A percentile compares a stretch with the other conserved stretches of the same genome.
These are phyloP conservation scores for Drosophila saltans DNA, from an alignment of 1,140 invertebrate species.

Conservation along the genomic window DNA sequence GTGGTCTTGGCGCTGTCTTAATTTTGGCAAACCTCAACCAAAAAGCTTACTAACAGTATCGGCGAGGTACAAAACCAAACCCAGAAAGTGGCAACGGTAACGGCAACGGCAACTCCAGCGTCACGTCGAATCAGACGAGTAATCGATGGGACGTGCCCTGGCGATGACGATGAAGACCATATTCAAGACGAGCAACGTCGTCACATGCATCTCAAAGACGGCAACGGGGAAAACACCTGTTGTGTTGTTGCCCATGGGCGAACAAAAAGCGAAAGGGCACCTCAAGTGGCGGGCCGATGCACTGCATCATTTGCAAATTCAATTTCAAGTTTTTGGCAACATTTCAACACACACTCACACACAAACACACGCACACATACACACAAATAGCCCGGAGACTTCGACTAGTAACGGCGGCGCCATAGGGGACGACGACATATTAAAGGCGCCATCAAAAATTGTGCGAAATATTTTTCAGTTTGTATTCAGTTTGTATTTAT, in stretches of 20 bases:
- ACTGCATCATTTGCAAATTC: constrained; percentile 74
- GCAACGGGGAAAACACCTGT: constrained; percentile 50
- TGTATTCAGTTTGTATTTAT: constrained; percentile 73
- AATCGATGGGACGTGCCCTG: constrained; percentile 74
- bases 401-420: constrained; percentile 49
- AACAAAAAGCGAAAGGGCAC: constrained; percentile 54
- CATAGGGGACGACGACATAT: constrained; percentile 39
- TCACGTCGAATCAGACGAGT: constrained; percentile 55
- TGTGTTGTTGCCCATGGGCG: constrained; percentile 37
- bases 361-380: constrained; percentile 12
- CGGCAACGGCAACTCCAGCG: constrained; percentile 13
- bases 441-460: constrained; percentile 61
- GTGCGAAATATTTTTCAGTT: constrained; percentile 60
- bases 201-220: not conserved
- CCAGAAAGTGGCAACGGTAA: constrained; percentile 4
- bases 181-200: constrained; percentile 28
- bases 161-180: constrained; percentile 25
- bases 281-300: constrained; percentile 51
- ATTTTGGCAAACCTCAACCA: constrained; percentile 61
- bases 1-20: constrained; percentile 68
- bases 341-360: constrained; percentile 61
- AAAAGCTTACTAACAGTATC: constrained; percentile 15
- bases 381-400: constrained; percentile 20
- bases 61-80: constrained; percentile 18
- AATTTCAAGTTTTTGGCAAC: constrained; percentile 78